Base-by-base conservation (phyloP, 2,113 vertebrate genomes). In the Myrmophylax atrothorax region DNA sequence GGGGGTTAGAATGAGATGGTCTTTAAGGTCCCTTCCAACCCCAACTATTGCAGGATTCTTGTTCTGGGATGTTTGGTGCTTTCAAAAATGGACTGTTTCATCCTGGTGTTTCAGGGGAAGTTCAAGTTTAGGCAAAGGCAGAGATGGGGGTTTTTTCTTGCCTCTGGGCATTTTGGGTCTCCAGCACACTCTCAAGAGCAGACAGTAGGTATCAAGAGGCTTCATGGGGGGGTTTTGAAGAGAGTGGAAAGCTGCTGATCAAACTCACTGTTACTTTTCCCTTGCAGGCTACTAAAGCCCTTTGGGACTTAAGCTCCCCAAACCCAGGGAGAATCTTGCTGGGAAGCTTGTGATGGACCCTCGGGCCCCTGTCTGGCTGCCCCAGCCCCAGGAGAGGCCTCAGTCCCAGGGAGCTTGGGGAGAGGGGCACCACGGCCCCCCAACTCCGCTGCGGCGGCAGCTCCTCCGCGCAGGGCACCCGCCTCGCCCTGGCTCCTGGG, bases 261-360 rank as follows among this genome's bases (percentile, higher is more conserved):
- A 19, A 18, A 68, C 3, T 1, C 33, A 1, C 35, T 74, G 46
- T 75, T 37, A 10, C 29, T 63, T 47, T 33, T 62, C 85, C 29
- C 91, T 91, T 91, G 18, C 91, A 98, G 97, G 64, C 83, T 76
- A 28, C 63, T 29, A 67, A 90, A 97, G 73, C 77, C 46, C 20
- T 53, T 49, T 28, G 20, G n/a, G 60, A 70, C 70, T 37, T 44
- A 22, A 69, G 7, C 11, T 49, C 14, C 37, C 26, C 37, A 9
- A 40, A 90, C 46, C 3, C 11, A 7, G 87, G 47, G 64, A 91
- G 26, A 81, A 42, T 66, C n/a, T 85, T 3, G 3, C 70, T 73
- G 47, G 55, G 42, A 22, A 81, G 19, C 19, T 26, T 20, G 24
- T 24, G 75, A 98, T 98, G 98, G 97, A 98, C 29, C 89, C 94